These are phyloP conservation scores for Esox niger DNA, from an alignment of 2,113 vertebrate species.

Conservation along the genomic window DNA sequence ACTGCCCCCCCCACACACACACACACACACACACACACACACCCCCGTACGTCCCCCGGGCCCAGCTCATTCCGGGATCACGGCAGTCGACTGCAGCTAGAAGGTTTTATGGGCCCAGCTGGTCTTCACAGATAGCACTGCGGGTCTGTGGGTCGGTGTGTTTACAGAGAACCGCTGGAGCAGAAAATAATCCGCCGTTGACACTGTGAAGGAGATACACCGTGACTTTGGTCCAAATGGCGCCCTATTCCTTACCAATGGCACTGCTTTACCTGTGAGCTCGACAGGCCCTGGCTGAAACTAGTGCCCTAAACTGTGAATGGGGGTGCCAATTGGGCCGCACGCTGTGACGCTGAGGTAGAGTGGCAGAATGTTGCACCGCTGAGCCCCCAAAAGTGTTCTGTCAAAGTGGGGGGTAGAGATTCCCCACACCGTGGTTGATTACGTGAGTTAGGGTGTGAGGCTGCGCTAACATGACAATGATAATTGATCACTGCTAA, in stretches of 20 bases:
- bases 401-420: background rate
- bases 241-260: too few relatives aligned
- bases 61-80: constrained; percentile 5
- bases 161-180: constrained; percentile 63
- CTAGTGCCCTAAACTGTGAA: too few relatives aligned
- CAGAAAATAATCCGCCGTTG: constrained; percentile 64
- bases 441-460: background rate
- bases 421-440: background rate
- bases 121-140: constrained; percentile 61
- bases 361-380: background rate
- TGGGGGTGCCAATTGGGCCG: too few relatives aligned
- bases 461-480: too few relatives aligned
- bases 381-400: background rate
- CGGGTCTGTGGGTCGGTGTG: constrained; percentile 44
- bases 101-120: too few relatives aligned
- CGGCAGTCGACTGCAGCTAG: background rate
- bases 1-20: too few relatives aligned
- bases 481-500: too few relatives aligned
- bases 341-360: background rate
- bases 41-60: background rate
- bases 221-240: too few relatives aligned
- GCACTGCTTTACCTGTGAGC: too few relatives aligned
- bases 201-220: too few relatives aligned
- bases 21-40: too few relatives aligned
- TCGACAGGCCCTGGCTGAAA: too few relatives aligned